Evolutionary conservation across 2,888 invertebrate genomes (phyloP), one percentile per base, ranked within the genome.

Genomic region (Cheilosia vulpina): DNA sequence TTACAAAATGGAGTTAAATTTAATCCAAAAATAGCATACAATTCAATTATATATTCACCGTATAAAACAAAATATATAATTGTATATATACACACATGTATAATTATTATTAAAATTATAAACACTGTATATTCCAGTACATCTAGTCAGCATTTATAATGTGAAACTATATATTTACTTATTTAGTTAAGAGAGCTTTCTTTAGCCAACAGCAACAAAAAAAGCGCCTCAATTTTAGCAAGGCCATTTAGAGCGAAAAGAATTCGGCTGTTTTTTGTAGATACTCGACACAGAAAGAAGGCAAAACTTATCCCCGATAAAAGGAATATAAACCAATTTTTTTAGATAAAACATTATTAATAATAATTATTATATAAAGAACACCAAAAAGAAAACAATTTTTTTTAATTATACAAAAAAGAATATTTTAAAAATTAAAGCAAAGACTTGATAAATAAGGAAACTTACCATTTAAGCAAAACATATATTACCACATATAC

Each of bases 391-490:
- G 72, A 65, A 83, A 83, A 76, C 43, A 68, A 63, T 63, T 83
- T 87, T 84, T 41, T 87, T 87, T 75, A 87, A 85, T 75, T 80
- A 77, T 78, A 85, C 80, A 85, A 71, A 72, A 81, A 60, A 27
- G 19, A 68, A 77, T 69, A 77, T 77, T 60, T 69, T 77, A 55
- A 72, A 71, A 80, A 73, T 53, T 69, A 52, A 66, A 76, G 76
- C 83, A 78, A 85, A 87, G 81, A 85, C 85, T 87, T 87, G 81
- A 87, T 68, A 75, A 72, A 55, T 80, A 80, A 84, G 79, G 60
- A 82, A 75, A 79, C 57, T 43, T 87, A 83, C 71, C 73, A 77
- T 58, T 60, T 78, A 71, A 73, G 80, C 69, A 57, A 52, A 87
- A 34, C 58, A 41, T 52, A 80, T 43, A 31, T 41, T 81, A 77